A percentile compares a stretch with the other conserved stretches of the same genome.
These are phyloP conservation scores for Lophius americanus DNA, from an alignment of 2,797 vertebrate species.

Conservation along the genomic window DNA sequence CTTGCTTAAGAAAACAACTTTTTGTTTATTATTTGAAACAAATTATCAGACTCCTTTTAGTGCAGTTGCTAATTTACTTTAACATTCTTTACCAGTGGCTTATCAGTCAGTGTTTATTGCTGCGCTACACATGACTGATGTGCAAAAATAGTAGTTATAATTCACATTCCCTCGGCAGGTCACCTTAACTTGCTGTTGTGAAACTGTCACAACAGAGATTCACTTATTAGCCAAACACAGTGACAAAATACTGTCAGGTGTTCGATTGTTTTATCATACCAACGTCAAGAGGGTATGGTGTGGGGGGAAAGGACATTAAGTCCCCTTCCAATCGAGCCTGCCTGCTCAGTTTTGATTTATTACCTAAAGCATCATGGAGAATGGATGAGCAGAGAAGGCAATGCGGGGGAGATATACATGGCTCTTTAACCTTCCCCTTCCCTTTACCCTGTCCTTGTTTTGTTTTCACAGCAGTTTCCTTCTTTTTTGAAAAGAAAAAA, in stretches of 20 bases:
- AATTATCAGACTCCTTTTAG: not conserved
- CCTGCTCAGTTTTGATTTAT: constrained; percentile 79
- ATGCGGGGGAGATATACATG: constrained; percentile 41
- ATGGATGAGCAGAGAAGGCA: constrained; percentile 73
- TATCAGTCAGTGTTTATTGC: not conserved
- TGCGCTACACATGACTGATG: not conserved
- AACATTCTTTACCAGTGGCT: not conserved
- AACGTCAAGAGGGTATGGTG: constrained; percentile 40
- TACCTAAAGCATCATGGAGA: constrained; percentile 70
- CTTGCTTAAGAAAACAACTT: constrained; percentile 4
- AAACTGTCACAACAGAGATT: constrained; percentile 3
- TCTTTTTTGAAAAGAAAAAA: constrained; percentile 4
- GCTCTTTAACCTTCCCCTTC: not conserved
- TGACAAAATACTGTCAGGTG: constrained; percentile 28
- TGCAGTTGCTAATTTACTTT: not conserved
- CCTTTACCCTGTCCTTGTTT: constrained; percentile 2
- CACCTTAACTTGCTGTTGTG: not conserved
- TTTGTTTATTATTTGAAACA: not conserved
- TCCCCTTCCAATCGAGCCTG: constrained; percentile 52
- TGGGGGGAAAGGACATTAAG: constrained; percentile 28
- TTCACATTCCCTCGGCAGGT: not conserved
- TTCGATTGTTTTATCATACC: constrained; percentile 53
- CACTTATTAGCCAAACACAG: constrained; percentile 32
- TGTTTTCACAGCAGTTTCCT: constrained; percentile 7
- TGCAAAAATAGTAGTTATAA: not conserved